These are phyloP conservation scores for Palaemon carinicauda DNA, from an alignment of 1,140 invertebrate species.

Conservation along the genomic window DNA sequence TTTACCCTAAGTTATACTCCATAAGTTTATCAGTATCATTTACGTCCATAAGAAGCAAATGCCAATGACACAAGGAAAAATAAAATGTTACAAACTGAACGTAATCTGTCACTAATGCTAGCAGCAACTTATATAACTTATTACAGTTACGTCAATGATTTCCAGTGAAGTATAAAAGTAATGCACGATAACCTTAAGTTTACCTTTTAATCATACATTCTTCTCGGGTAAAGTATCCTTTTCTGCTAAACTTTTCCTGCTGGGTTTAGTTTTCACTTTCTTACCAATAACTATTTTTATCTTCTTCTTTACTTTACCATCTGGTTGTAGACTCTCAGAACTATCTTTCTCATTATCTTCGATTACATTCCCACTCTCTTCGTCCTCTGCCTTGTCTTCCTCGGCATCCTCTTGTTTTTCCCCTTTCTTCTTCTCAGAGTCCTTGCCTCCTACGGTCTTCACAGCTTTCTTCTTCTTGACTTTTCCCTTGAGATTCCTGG, in stretches of 20 bases:
- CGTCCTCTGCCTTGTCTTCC: background rate
- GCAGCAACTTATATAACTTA: too few relatives aligned
- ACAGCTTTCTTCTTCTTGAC: conserved; percentile 57
- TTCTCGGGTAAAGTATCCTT: background rate
- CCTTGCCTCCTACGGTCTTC: background rate
- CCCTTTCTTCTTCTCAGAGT: background rate
- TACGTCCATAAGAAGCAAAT: too few relatives aligned
- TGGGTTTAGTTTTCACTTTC: conserved; percentile 42
- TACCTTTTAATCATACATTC: too few relatives aligned
- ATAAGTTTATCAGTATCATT: too few relatives aligned
- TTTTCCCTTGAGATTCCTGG: conserved; percentile 55
- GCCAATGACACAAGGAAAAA: too few relatives aligned
- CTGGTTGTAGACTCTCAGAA: conserved; percentile 11
- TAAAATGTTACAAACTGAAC: too few relatives aligned
- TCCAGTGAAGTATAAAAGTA: too few relatives aligned
- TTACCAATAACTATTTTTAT: conserved; percentile 59
- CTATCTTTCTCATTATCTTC: background rate
- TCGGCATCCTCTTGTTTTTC: background rate
- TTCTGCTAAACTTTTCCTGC: conserved; percentile 38
- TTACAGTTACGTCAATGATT: too few relatives aligned
- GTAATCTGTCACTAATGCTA: too few relatives aligned
- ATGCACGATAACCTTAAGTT: too few relatives aligned
- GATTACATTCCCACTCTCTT: background rate
- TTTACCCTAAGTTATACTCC: too few relatives aligned
- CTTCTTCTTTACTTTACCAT: conserved; percentile 54